phyloP scores from a whole-genome alignment of 2,113 vertebrate genomes.

The Syngnathoides biaculeatus region DNA sequence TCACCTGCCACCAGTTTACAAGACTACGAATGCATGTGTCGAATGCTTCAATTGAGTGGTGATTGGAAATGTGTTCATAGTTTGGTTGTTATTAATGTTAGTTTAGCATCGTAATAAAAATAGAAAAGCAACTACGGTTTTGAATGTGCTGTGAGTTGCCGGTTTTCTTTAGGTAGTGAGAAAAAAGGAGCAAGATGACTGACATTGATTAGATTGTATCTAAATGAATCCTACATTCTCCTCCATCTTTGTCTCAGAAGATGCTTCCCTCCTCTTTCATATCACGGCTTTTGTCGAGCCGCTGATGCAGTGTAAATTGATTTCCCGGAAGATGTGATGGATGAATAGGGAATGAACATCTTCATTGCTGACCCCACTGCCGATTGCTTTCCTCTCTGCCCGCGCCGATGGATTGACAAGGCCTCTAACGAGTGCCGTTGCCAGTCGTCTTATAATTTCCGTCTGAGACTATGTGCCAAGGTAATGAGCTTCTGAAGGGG shows the following conservation, averaged over 20 bases:
- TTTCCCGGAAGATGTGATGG: conserved; percentile 75
- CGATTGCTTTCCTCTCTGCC: conserved; percentile 66
- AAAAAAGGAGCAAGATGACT: conserved; percentile 43
- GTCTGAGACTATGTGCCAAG: conserved; percentile 43
- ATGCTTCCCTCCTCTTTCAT: conserved; percentile 52
- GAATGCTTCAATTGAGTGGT: background rate
- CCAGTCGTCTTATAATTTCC: conserved; percentile 71
- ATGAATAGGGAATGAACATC: conserved; percentile 73
- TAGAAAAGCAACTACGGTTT: conserved; percentile 22
- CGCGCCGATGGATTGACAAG: conserved; percentile 69
- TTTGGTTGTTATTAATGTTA: conserved; percentile 17
- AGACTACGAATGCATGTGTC: conserved; percentile 49
- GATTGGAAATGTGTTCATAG: conserved; percentile 12
- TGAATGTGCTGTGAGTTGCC: conserved; percentile 27
- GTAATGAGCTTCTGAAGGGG: conserved; percentile 64
- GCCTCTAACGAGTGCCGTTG: conserved; percentile 75
- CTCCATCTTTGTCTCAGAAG: conserved; percentile 46
- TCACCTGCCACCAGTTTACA: conserved; percentile 56
- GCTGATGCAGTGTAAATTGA: conserved; percentile 74
- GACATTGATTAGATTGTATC: conserved; percentile 63
- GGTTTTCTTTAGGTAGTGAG: conserved; percentile 18
- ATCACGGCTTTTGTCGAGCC: conserved; percentile 53
- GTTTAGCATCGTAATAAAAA: background rate
- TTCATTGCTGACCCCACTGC: conserved; percentile 70
- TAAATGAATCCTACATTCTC: conserved; percentile 44